Percentiles rank a stretch among this genome's conserved stretches.
Evolutionary conservation across 2,797 vertebrate species (phyloP).

Genomic region (Spinus pinus): DNA sequence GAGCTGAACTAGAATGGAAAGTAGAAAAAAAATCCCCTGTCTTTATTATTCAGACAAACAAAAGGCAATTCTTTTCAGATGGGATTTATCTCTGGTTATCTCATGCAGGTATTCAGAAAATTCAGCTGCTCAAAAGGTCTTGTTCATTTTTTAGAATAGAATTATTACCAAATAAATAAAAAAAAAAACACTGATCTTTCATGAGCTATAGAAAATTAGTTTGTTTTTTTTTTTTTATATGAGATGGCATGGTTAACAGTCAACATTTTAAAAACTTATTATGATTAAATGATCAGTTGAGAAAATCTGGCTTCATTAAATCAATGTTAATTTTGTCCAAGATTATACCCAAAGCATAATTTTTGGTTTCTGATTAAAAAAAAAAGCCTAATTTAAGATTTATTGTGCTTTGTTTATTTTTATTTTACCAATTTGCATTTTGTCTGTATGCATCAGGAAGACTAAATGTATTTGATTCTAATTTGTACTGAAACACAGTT

Average conservation of each 20-base stretch:
- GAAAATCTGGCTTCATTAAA: background rate
- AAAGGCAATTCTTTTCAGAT: background rate
- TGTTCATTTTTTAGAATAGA: background rate
- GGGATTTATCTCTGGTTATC: background rate
- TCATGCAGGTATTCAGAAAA: constrained; percentile 48
- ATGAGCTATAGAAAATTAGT: background rate
- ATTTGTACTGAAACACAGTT: background rate
- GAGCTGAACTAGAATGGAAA: background rate
- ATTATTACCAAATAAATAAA: background rate
- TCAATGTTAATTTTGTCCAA: background rate
- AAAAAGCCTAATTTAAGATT: background rate
- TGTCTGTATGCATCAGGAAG: background rate
- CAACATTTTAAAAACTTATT: background rate
- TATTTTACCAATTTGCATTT: background rate
- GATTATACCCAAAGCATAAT: background rate
- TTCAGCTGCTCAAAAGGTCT: background rate
- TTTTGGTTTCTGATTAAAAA: background rate
- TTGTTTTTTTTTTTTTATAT: accelerated
- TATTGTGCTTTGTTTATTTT: background rate
- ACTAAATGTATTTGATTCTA: background rate
- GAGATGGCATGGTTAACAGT: background rate
- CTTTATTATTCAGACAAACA: constrained; percentile 4
- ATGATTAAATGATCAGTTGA: background rate
- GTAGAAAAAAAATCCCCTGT: background rate
- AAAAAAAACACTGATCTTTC: background rate